Evolutionary conservation across 2,113 vertebrate species (phyloP), one percentile per base, ranked within the genome.

Genomic region (Saccopteryx leptura): DNA sequence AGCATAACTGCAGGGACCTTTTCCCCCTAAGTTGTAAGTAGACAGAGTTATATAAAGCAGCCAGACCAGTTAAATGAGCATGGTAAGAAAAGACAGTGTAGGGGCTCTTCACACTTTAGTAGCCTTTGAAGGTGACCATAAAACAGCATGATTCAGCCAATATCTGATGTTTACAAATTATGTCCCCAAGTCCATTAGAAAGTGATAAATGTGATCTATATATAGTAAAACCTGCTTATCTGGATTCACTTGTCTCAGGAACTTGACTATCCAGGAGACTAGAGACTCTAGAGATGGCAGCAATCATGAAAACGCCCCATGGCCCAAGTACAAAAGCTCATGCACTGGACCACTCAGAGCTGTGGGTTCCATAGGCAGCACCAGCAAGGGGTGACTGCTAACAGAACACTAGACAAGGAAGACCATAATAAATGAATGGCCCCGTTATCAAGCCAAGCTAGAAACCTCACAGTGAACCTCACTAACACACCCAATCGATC

Each of bases 231-330:
- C 33, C 58, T 46, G 39, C 31, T 93, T 14, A 28, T 90, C 54
- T 66, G 71, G 79, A 90, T 84, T 87, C 78, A 23, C 69, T 66
- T 52, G 75, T 94, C 60, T 54, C 50, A 39, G 56, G 65, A 94
- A 82, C 14, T 63, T 71, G 33, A 81, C 28, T 65, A 28, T 54
- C 2, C 1, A 4, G 5, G 15, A 52, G 2, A 72, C 28, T 0
- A 26, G 15, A 89, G 54, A 31, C 26, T 63, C 28, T 33, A 28
- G 0, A 76, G 75, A 52, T 48, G 48, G 61, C 23, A 61, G 61
- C 6, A 63, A 31, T 39, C 33, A 65, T 56, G 80, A 60, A 63
- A 79, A 75, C 12, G 80, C 9, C 5, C 39, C 10, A 33, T 2
- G 19, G 31, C 18, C 33, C 50, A 56, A 54, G 28, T 8, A 56